phyloP scores from a whole-genome alignment of 2,113 vertebrate genomes.

The Ifrita kowaldi region DNA sequence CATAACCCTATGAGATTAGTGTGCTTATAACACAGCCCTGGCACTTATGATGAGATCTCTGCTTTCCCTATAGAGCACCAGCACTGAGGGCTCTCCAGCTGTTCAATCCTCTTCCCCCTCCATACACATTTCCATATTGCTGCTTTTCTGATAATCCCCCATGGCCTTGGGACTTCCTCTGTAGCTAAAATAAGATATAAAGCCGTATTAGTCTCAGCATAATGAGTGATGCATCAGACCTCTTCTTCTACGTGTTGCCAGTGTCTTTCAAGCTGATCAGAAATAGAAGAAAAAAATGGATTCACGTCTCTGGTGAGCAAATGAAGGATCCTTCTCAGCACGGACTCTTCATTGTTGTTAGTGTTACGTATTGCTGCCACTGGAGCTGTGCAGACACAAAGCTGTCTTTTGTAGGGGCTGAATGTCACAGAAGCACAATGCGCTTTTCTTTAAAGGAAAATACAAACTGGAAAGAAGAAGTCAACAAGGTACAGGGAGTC shows the following conservation, averaged over 20 bases:
- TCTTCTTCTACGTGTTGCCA: not conserved
- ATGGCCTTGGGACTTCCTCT: not conserved
- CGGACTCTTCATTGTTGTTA: not conserved
- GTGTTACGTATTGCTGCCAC: not conserved
- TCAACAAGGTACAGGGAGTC: not conserved
- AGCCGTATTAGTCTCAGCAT: not conserved
- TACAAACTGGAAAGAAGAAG: not conserved
- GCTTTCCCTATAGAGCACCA: not conserved
- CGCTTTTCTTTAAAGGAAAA: conserved; percentile 2
- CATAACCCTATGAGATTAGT: not conserved
- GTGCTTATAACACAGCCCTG: rapidly evolving
- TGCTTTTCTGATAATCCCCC: conserved; percentile 1
- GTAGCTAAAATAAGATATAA: conserved; percentile 32
- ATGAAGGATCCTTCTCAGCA: not conserved
- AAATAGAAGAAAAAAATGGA: not conserved
- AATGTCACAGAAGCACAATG: conserved; percentile 13
- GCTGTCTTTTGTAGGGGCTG: not conserved
- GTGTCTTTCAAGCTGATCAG: not conserved
- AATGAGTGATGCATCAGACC: not conserved
- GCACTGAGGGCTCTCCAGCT: not conserved
- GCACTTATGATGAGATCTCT: not conserved
- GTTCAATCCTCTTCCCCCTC: not conserved
- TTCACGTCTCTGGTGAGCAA: not conserved
- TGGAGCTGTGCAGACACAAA: not conserved
- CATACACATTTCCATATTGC: not conserved